Base-by-base conservation (phyloP, 2,113 vertebrate species). In the Noturus placidus region DNA sequence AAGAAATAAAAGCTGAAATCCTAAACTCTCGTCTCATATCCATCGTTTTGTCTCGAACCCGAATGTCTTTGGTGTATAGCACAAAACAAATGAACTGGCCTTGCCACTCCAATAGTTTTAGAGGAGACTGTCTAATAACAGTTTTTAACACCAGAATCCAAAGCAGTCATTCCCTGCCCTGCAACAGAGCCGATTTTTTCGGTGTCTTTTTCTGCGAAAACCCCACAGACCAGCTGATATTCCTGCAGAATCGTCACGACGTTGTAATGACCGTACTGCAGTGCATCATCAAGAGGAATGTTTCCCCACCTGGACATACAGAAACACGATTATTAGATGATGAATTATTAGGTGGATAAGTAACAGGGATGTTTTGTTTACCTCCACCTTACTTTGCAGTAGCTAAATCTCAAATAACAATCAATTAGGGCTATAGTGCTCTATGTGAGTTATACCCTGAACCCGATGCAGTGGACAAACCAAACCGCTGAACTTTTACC, bases 251-350 rank as follows among this genome's bases (percentile, higher is more conserved):
- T 50, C 77, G 94, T 94, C 74, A 94, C 95, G 38, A 97, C 92
- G 25, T 93, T 92, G 2, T 94, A 85, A 38, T 95, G 95, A 63
- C 95, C 93, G 89, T 97, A 97, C 89, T 96, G 96, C 87, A 95
- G 70, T 33, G 97, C 97, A 27, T 97, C 97, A 52, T 97, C 95
- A 20, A 96, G 90, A 1, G 97, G 95, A 27, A 94, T 93, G 91
- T 96, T 97, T 25, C 96, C 96, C 97, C 97, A 97, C 92, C 97
- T 97, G 89, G 77, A 46, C 25, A 67, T 15, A 78, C 27, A 61
- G 2, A 81, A 57, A 81, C 56, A 59, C 33, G 59, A 79, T 30
- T 56, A 77, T 30, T 79, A 19, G 50, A n/a, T 50, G 11, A 50
- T 14, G 7, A 33, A 77, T 50, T 11, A 50, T 50, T 74, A 10